Evolutionary conservation across 2,113 vertebrate genomes (phyloP).

Genomic region (Centrocercus urophasianus): DNA sequence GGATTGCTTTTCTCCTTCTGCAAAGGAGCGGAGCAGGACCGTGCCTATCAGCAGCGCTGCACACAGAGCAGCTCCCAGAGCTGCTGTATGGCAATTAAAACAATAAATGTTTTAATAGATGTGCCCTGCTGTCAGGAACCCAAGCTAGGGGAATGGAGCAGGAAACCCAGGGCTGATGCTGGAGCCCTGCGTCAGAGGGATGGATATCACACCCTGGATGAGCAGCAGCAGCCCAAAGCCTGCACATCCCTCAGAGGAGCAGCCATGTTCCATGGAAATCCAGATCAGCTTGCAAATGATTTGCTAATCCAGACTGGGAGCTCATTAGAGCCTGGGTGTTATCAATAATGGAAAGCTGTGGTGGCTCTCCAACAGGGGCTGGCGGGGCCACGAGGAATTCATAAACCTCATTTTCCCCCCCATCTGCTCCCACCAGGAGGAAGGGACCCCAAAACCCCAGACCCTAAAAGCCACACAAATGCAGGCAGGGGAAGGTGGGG

Average conservation of each 20-base stretch:
- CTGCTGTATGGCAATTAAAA: background rate
- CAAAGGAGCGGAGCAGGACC: background rate
- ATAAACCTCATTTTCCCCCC: background rate
- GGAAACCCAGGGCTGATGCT: background rate
- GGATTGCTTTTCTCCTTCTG: conserved; percentile 39
- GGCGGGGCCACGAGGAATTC: background rate
- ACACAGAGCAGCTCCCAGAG: background rate
- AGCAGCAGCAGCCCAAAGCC: background rate
- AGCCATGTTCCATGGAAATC: background rate
- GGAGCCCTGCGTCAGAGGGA: background rate
- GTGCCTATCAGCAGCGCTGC: background rate
- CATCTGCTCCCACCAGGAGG: background rate
- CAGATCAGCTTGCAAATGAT: background rate
- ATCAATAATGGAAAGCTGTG: background rate
- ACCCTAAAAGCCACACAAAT: background rate
- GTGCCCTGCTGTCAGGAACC: background rate
- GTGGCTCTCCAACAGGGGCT: background rate
- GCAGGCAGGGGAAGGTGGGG: background rate
- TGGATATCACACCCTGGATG: background rate
- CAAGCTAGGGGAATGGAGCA: background rate
- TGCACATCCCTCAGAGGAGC: background rate
- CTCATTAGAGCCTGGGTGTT: background rate
- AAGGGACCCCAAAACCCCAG: background rate
- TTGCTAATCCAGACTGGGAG: background rate
- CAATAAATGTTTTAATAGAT: background rate